phyloP scores from a whole-genome alignment of 1,140 invertebrate species.

The Drosophila kepulauana region DNA sequence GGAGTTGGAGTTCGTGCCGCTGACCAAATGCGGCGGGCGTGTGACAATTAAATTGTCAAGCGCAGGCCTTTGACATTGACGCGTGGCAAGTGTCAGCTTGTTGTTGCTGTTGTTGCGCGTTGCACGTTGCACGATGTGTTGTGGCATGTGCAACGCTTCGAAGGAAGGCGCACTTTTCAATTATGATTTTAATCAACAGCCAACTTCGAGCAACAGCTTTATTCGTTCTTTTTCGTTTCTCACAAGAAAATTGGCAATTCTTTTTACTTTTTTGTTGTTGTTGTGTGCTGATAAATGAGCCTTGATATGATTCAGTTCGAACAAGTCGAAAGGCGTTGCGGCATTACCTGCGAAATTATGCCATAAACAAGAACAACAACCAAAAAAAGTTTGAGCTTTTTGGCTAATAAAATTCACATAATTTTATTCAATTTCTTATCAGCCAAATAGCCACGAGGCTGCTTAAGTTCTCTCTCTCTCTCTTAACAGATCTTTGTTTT shows the following conservation, averaged over 20 bases:
- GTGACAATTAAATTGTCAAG: conserved; percentile 83
- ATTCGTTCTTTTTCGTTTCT: conserved; percentile 45
- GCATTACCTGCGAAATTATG: conserved; percentile 55
- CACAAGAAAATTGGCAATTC: conserved; percentile 61
- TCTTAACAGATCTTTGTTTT: conserved; percentile 50
- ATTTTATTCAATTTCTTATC: conserved; percentile 83
- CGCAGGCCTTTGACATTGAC: conserved; percentile 68
- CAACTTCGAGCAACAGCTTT: conserved; percentile 30
- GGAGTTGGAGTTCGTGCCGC: conserved; percentile 12
- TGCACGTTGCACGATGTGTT: conserved; percentile 3
- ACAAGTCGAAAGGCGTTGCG: conserved; percentile 42
- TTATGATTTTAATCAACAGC: conserved; percentile 75
- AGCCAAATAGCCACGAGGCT: conserved; percentile 60
- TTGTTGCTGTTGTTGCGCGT: conserved; percentile 6
- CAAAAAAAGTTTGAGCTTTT: conserved; percentile 34
- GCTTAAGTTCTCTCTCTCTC: conserved; percentile 1
- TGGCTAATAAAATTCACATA: conserved; percentile 74
- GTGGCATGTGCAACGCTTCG: conserved; percentile 22
- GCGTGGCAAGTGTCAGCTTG: conserved; percentile 73
- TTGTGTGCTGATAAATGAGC: conserved; percentile 71
- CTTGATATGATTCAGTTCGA: conserved; percentile 50
- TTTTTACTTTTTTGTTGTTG: neutral
- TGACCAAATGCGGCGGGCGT: conserved; percentile 81
- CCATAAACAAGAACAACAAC: conserved; percentile 51
- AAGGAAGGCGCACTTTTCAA: conserved; percentile 57